Evolutionary conservation across 30 jellyfish, hydroid and myxozoan genomes (phyloP), one percentile per base, ranked within the genome.

Genomic region (Turritopsis dohrnii): DNA sequence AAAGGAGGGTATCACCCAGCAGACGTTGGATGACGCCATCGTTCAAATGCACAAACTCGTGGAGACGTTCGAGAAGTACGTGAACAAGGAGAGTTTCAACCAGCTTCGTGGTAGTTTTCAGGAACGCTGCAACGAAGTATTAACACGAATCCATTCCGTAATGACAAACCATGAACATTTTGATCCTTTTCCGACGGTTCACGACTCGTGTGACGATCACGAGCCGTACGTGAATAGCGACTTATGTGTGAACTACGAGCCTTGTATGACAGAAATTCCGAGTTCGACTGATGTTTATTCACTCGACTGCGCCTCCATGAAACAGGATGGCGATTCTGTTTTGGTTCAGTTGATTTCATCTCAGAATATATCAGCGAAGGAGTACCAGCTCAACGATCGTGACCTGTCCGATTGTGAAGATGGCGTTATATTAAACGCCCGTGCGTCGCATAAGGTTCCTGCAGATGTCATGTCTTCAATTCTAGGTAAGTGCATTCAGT

Each of bases 391-490:
- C 5, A 41, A 41, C 13, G 60, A 41, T 13, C 13, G 60, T 13
- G 60, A 41, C 13, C 60, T 41, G 60, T 41, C 60, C 60, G 60
- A 41, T 41, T 41, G 9, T 41, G 77, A 27, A 0, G 8, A 69
- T 27, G 77, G 77, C 77, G 30, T 69, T 1, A 69, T 27, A 16
- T n/a, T 69, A 69, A 1, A 19, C 28, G 1, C 83, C 53, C 9
- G 60, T 16, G 18, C 83, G 5, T 1, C 83, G 16, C 83, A 74
- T 4, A 26, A 74, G 28, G 83, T 74, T 17, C 83, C 83, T 23
- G 28, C 83, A n/a, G 83, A 74, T 23, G 83, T 74, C 60, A 30
- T 74, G 65, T 74, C 83, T 74, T 74, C 83, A 16, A 74, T 74
- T n/a, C 31, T 74, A 74, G 83, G 83, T 74, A 31, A 74, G 29